Conservation (phyloP, 2,113 vertebrate species). For the Coryphaenoides rupestris region DNA sequence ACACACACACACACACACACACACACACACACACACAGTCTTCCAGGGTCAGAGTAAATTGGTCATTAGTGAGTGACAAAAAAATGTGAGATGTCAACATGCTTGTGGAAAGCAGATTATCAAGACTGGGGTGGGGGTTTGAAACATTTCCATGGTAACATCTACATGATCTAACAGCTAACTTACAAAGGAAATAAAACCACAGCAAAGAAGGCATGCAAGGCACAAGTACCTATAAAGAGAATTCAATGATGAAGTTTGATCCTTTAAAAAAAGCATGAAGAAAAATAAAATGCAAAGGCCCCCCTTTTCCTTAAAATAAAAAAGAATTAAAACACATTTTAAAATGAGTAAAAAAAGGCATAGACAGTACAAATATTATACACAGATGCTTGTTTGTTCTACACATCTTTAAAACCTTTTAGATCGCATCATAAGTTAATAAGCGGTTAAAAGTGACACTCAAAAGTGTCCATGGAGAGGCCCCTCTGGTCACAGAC, state of each 20-base stretch:
- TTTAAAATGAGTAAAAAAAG: conserved; percentile 65
- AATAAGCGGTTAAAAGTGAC: conserved; percentile 75
- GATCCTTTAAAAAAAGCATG: conserved; percentile 25
- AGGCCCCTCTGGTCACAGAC: conserved; percentile 48
- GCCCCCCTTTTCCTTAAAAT: conserved; percentile 72
- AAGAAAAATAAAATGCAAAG: conserved; percentile 41
- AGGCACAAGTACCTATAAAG: conserved; percentile 57
- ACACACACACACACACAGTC: not conserved
- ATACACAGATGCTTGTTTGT: conserved; percentile 75
- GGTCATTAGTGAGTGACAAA: conserved; percentile 46
- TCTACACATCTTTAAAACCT: conserved; percentile 77
- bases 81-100: conserved; percentile 23
- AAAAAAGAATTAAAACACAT: conserved; percentile 77
- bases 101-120: conserved; percentile 18
- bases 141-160: conserved; percentile 34
- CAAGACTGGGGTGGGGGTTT: conserved; percentile 21
- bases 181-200: conserved; percentile 53
- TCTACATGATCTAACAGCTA: conserved; percentile 52
- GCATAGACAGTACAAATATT: conserved; percentile 88
- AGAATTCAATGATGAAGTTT: conserved; percentile 39
- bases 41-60: conserved; percentile 52
- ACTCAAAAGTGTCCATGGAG: conserved; percentile 69
- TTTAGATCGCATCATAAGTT: conserved; percentile 81
- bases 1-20: no score
- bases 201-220: conserved; percentile 69